A percentile compares a stretch with the other conserved stretches of the same genome.
These are phyloP conservation scores for Epinephelus coioides DNA, from an alignment of 2,797 vertebrate genomes.

Conservation along the genomic window DNA sequence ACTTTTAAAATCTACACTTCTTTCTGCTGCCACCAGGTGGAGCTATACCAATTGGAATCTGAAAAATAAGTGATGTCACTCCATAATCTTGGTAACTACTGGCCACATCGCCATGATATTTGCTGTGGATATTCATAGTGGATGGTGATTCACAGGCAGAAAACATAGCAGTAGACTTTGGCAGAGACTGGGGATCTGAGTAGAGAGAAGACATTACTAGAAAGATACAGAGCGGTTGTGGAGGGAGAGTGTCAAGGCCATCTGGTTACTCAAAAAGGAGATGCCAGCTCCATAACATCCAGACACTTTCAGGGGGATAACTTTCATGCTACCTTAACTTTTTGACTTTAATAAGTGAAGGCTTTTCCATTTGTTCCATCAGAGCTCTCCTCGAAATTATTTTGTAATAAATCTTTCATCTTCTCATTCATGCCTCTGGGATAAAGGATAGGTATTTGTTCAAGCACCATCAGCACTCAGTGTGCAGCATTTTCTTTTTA, in stretches of 20 bases:
- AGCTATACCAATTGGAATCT: not conserved
- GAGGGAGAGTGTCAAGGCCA: slow-evolving; percentile 46
- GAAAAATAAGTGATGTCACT: not conserved
- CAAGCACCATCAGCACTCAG: not conserved
- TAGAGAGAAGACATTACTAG: slow-evolving; percentile 29
- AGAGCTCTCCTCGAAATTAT: not conserved
- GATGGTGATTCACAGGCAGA: slow-evolving; percentile 46
- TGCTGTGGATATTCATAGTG: not conserved
- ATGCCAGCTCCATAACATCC: slow-evolving; percentile 16
- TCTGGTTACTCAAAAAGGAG: slow-evolving; percentile 45
- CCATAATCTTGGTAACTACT: not conserved
- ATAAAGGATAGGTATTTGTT: not conserved
- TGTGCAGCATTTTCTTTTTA: not conserved
- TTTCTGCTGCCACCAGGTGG: not conserved
- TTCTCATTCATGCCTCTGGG: too few species aligned
- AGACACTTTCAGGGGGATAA: not conserved
- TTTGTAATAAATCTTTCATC: not conserved
- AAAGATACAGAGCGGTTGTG: slow-evolving; percentile 40
- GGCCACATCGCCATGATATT: not conserved
- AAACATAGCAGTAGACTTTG: slow-evolving; percentile 57
- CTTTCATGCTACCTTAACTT: not conserved
- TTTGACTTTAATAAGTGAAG: not conserved
- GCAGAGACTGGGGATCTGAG: slow-evolving; percentile 33
- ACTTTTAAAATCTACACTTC: not conserved
- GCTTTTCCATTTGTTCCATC: not conserved